phyloP scores from a whole-genome alignment of 2,888 invertebrate species.

The Aproaerema taeniolella region DNA sequence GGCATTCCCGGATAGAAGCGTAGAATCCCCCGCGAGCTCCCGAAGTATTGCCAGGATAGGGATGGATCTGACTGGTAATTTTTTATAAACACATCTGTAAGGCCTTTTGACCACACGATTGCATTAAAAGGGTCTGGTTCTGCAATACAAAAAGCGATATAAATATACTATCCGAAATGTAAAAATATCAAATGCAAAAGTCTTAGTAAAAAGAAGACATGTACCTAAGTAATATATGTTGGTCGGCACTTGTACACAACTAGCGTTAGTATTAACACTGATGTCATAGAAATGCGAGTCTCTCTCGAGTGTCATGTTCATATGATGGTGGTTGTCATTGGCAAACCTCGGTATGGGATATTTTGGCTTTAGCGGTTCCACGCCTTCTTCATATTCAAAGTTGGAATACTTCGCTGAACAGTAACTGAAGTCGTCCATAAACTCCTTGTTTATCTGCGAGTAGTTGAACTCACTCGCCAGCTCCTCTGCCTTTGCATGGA shows the following conservation, averaged over 20 bases:
- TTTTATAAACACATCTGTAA: constrained; percentile 89
- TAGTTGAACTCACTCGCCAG: constrained; percentile 79
- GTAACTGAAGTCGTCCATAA: constrained; percentile 72
- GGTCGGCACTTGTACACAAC: constrained; percentile 95
- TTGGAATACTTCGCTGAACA: constrained; percentile 89
- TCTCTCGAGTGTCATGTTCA: constrained; percentile 78
- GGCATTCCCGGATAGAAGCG: constrained; percentile 92
- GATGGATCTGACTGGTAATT: constrained; percentile 94
- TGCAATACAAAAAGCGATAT: no score
- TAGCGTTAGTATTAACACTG: constrained; percentile 85
- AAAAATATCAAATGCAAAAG: neutral
- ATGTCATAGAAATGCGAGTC: constrained; percentile 92
- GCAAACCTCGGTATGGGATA: constrained; percentile 58
- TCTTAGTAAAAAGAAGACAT: neutral
- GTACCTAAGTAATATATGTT: constrained; percentile 91
- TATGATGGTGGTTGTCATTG: constrained; percentile 58
- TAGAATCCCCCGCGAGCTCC: constrained; percentile 94
- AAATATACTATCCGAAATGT: neutral
- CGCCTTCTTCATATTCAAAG: constrained; percentile 43
- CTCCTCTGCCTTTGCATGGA: constrained; percentile 85
- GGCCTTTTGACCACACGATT: constrained; percentile 92
- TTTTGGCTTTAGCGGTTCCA: no score
- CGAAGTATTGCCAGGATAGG: constrained; percentile 98
- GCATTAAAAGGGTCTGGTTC: constrained; percentile 52
- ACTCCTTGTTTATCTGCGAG: constrained; percentile 59